A percentile compares a stretch with the other conserved stretches of the same genome.
Evolutionary conservation across 2,113 vertebrate genomes (phyloP).

Genomic region (Vanacampus margaritifer): DNA sequence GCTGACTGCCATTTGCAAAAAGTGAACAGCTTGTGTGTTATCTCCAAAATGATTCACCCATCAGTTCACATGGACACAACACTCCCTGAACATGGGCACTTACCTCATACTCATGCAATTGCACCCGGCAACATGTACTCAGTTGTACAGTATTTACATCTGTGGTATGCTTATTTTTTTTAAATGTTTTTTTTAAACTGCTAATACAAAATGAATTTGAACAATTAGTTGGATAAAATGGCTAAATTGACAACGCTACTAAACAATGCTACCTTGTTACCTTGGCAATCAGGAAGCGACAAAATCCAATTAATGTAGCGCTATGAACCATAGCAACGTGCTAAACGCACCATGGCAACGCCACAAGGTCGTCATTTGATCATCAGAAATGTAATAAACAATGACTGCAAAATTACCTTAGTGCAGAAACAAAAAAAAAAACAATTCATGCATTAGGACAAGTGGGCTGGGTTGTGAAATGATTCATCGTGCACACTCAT

Average conservation of each 20-base stretch:
- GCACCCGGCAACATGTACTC: background rate
- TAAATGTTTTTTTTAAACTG: background rate
- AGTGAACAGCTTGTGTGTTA: conserved; percentile 59
- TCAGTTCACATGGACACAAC: conserved; percentile 48
- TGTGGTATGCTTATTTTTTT: conserved; percentile 10
- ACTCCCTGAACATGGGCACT: conserved; percentile 30
- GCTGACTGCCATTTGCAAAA: conserved; percentile 37
- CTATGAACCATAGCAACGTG: conserved; percentile 63
- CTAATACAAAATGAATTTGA: conserved; percentile 13
- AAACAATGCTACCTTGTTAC: conserved; percentile 56
- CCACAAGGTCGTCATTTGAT: conserved; percentile 58
- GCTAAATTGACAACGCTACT: conserved; percentile 46
- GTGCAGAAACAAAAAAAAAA: conserved; percentile 65
- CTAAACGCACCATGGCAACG: conserved; percentile 57
- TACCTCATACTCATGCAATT: background rate
- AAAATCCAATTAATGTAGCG: conserved; percentile 61
- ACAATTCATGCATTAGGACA: conserved; percentile 59
- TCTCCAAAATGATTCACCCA: conserved; percentile 58
- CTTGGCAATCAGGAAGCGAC: conserved; percentile 63
- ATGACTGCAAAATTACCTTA: conserved; percentile 65
- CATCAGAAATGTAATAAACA: conserved; percentile 66
- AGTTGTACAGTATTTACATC: conserved; percentile 10
- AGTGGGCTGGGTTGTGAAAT: conserved; percentile 40
- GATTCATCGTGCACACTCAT: conserved; percentile 48
- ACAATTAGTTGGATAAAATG: conserved; percentile 6